These are phyloP conservation scores for Agrochola lychnidis DNA, from an alignment of 2,888 invertebrate genomes.

Conservation along the genomic window DNA sequence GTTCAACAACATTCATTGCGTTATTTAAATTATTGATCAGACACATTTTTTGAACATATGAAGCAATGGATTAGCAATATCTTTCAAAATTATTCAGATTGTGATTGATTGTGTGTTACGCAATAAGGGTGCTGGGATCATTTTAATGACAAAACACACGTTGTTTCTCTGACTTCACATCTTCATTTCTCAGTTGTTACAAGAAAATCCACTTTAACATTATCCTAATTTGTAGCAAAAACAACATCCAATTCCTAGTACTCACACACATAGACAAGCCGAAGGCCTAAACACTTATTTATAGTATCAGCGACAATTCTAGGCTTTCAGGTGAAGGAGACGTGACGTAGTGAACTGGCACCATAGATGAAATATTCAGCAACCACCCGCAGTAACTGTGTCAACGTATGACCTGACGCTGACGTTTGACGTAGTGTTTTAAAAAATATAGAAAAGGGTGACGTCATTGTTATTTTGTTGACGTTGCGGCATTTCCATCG, in stretches of 20 bases:
- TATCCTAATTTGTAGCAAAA: neutral
- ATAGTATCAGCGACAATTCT: constrained; percentile 30
- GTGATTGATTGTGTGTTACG: too few relatives aligned
- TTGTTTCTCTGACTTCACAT: neutral
- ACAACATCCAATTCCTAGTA: constrained; percentile 7
- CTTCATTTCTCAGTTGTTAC: neutral
- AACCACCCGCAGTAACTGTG: constrained; percentile 44
- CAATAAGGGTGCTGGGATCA: too few relatives aligned
- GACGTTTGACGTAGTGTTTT: constrained; percentile 33
- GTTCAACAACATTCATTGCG: too few relatives aligned
- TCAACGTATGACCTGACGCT: constrained; percentile 44
- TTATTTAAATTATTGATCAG: too few relatives aligned
- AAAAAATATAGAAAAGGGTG: constrained; percentile 9
- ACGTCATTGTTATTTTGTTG: constrained; percentile 36
- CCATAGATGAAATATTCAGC: constrained; percentile 63
- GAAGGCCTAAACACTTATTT: constrained; percentile 24
- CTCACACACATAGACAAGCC: neutral
- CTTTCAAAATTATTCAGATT: too few relatives aligned
- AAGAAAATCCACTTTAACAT: neutral
- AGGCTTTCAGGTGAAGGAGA: constrained; percentile 41
- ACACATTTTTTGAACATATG: too few relatives aligned
- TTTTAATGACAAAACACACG: too few relatives aligned
- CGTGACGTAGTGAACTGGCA: constrained; percentile 34
- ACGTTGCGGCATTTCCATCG: constrained; percentile 4
- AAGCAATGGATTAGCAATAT: too few relatives aligned